Percentiles rank a stretch among this genome's conserved stretches.
These are phyloP conservation scores for Zaprionus ornatus DNA, from an alignment of 1,140 invertebrate genomes.

Conservation along the genomic window DNA sequence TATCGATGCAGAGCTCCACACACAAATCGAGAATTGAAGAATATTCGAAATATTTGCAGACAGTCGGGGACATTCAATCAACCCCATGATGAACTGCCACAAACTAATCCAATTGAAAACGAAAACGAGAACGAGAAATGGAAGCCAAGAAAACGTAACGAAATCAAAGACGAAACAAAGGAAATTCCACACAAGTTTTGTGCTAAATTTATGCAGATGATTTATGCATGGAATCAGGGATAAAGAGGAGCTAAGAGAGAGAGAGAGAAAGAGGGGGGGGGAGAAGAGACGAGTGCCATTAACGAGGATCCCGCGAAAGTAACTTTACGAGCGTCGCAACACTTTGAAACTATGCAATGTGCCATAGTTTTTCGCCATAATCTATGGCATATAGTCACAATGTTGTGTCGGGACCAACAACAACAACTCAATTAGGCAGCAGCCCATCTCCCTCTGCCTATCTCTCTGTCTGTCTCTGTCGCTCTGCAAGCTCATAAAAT, in stretches of 20 bases:
- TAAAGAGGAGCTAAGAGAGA: neutral
- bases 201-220: conserved; percentile 78
- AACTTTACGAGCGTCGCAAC: conserved; percentile 15
- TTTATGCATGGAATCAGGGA: conserved; percentile 60
- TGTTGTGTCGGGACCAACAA: conserved; percentile 25
- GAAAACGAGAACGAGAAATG: neutral
- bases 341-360: conserved; percentile 27
- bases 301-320: neutral
- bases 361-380: conserved; percentile 21
- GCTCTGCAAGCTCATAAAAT: conserved; percentile 65
- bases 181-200: conserved; percentile 63
- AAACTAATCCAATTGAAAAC: conserved; percentile 46
- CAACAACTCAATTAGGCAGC: conserved; percentile 74
- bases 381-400: conserved; percentile 11
- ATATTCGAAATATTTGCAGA: conserved; percentile 63
- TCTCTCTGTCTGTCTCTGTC: neutral
- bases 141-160: neutral
- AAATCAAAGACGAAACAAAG: conserved; percentile 55
- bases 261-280: neutral
- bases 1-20: conserved; percentile 45
- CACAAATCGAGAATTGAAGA: conserved; percentile 38
- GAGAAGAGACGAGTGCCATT: neutral
- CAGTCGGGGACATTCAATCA: conserved; percentile 67
- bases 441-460: neutral
- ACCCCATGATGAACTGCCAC: conserved; percentile 66